A percentile compares a stretch with the other conserved stretches of the same genome.
Conservation (phyloP, 2,113 vertebrate species). For the Cathartes aura region DNA sequence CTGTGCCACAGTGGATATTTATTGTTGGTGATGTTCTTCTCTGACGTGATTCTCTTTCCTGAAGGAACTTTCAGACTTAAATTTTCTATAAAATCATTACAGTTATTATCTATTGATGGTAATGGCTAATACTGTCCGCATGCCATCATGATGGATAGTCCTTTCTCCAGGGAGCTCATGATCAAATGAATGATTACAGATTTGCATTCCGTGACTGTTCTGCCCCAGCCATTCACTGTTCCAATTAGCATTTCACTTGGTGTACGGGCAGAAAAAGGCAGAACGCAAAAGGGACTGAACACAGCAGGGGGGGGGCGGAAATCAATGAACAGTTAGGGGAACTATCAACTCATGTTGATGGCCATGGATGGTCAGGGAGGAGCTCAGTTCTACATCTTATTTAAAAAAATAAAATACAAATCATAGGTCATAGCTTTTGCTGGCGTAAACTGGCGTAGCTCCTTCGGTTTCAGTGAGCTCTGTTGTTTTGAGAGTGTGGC, state of each 20-base stretch:
- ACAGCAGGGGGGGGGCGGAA: fast-evolving
- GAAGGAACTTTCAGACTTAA: not conserved
- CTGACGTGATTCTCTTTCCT: conserved; percentile 22
- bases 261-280: not conserved
- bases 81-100: conserved; percentile 29
- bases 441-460: not conserved
- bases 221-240: conserved; percentile 1
- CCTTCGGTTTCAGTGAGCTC: not conserved
- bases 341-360: not conserved
- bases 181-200: conserved; percentile 5
- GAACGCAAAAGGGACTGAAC: not conserved
- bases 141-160: not conserved
- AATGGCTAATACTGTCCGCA: not conserved
- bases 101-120: conserved; percentile 45
- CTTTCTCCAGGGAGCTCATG: not conserved
- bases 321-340: not conserved
- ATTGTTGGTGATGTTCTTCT: not conserved
- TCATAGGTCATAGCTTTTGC: not conserved
- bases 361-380: not conserved
- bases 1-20: not conserved
- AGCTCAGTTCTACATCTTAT: not conserved
- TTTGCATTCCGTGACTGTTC: conserved; percentile 18
- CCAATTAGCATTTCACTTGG: not conserved
- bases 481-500: not conserved
- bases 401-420: not conserved